Evolutionary conservation across 2,797 vertebrate species (phyloP), one percentile per base, ranked within the genome.

Genomic region (Fistularia commersonii): DNA sequence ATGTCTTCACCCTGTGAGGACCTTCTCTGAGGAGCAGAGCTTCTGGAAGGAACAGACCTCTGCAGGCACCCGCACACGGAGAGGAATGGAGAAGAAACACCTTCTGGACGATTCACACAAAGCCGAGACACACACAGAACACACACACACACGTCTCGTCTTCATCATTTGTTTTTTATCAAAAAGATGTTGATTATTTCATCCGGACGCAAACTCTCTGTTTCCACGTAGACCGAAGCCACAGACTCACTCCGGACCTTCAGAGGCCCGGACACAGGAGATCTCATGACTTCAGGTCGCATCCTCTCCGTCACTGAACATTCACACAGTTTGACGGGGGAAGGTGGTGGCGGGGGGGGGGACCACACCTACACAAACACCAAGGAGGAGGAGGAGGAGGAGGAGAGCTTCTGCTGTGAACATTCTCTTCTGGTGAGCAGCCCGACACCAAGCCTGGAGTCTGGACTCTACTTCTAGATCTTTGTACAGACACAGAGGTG

Each of bases 171-270:
- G 36, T 63, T 70, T 75, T 92, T 91, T 92, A 87, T 92, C 87
- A 81, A 92, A 83, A 95, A 93, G 77, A 81, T 94, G 94, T 93
- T 93, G 91, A 94, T 86, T 91, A 90, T 96, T 97, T 94, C 87
- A 92, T 93, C 92, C 94, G 86, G 90, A 91, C 91, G 93, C 91
- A 92, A 93, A 95, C 89, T 93, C 85, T 93, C 92, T 87, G 92
- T 91, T 90, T 91, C 93, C 91, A 96, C 92, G 93, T 90, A 88
- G 91, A 92, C 93, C 91, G 84, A 95, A 90, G 87, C 91, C 91
- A 93, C 87, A 91, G 86, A 91, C 78, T 82, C 84, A 92, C 92
- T 93, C 88, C 55, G 77, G 87, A 90, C 94, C 86, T 92, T 90
- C 88, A 85, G 90, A 97, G 94, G 94, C 89, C 91, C 87, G 74